Conservation (phyloP, 2,888 invertebrate genomes). For the Morpho achilles region DNA sequence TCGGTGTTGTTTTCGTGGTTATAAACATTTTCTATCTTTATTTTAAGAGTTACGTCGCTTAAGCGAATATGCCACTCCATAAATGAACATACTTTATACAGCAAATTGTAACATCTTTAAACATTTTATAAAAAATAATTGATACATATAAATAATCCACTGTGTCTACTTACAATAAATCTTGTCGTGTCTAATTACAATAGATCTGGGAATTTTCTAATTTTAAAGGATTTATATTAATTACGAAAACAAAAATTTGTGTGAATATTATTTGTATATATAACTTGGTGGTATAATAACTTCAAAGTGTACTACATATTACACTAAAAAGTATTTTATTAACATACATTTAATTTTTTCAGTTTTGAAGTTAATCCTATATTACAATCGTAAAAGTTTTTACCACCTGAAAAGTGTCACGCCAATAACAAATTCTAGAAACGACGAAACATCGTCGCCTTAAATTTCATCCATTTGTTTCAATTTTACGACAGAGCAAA, state of each 20-base stretch:
- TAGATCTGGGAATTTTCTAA: background rate
- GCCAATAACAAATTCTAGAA: slow-evolving; percentile 20
- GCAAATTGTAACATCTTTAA: no score
- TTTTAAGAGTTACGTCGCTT: no score
- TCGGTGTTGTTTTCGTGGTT: no score
- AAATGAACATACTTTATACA: no score
- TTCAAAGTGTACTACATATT: background rate
- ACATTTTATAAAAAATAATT: no score
- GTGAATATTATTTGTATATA: no score
- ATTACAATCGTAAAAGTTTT: slow-evolving; percentile 19
- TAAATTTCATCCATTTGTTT: slow-evolving; percentile 18
- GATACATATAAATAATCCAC: no score
- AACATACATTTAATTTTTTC: background rate
- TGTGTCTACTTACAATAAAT: background rate
- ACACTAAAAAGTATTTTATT: background rate
- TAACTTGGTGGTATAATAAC: no score
- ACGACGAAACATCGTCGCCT: slow-evolving; percentile 15
- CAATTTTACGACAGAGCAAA: slow-evolving; percentile 13
- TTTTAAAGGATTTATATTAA: no score
- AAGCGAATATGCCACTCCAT: no score
- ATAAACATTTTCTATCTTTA: no score
- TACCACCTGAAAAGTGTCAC: slow-evolving; percentile 21
- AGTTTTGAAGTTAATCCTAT: slow-evolving; percentile 4
- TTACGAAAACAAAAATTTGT: no score
- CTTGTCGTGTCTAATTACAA: background rate